phyloP scores from a whole-genome alignment of 2,888 invertebrate genomes.

The Dryadula phaetusa region DNA sequence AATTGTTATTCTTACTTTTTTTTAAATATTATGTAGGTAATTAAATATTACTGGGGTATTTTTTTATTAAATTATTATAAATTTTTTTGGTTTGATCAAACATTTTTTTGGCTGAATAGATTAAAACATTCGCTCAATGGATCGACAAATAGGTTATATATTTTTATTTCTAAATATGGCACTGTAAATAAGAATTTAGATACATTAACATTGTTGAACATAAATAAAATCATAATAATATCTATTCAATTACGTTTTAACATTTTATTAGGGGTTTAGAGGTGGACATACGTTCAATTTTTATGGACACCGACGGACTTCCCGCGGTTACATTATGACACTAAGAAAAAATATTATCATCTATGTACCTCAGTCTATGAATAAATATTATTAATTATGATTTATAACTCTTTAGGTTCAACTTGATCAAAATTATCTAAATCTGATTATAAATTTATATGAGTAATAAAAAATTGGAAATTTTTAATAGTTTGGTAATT shows the following conservation, averaged over 20 bases:
- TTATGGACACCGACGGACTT: conserved; percentile 52
- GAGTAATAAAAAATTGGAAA: conserved; percentile 32
- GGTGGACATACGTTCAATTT: conserved; percentile 48
- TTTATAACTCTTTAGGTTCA: conserved; percentile 48
- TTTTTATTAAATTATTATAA: not conserved
- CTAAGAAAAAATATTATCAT: conserved; percentile 37
- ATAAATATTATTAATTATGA: conserved; percentile 50
- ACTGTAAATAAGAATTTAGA: conserved; percentile 4
- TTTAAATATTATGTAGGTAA: not conserved
- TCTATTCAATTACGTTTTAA: conserved; percentile 55
- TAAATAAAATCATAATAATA: conserved; percentile 43
- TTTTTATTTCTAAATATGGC: not conserved
- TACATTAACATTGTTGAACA: conserved; percentile 35
- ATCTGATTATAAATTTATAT: conserved; percentile 44
- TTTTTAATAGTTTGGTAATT: conserved; percentile 6
- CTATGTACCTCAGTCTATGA: conserved; percentile 37
- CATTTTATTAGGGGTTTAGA: conserved; percentile 53
- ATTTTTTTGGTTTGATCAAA: not conserved
- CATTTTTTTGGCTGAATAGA: not conserved
- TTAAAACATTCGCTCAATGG: not conserved
- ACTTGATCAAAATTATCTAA: conserved; percentile 39
- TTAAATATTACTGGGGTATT: not conserved
- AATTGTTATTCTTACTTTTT: conserved; percentile 9
- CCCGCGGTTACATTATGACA: conserved; percentile 52
- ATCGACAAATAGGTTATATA: not conserved